Conservation (phyloP, 2,888 invertebrate species). For the Deilephila porcellus region DNA sequence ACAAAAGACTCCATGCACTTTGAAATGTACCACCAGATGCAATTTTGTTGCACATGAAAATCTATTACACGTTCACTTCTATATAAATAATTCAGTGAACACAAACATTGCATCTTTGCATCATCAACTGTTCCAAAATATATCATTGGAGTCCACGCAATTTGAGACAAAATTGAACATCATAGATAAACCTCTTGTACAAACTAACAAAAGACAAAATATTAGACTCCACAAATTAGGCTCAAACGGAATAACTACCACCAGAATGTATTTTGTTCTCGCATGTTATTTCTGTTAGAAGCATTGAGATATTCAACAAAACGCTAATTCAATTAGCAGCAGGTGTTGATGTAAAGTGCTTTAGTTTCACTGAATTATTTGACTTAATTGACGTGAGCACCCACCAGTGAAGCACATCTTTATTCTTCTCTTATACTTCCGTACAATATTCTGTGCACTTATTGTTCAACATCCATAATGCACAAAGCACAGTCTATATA, state of each 20-base stretch:
- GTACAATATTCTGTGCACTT: constrained; percentile 67
- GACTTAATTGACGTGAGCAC: constrained; percentile 56
- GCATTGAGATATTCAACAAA: neutral
- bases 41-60: constrained; percentile 68
- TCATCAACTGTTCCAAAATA: neutral
- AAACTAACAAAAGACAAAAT: constrained; percentile 6
- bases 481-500: constrained; percentile 65
- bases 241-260: neutral
- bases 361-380: constrained; percentile 42
- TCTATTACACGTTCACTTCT: constrained; percentile 54
- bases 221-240: neutral
- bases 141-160: neutral
- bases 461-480: constrained; percentile 64
- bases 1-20: constrained; percentile 78
- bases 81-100: constrained; percentile 60
- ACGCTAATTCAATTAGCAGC: constrained; percentile 31
- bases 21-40: constrained; percentile 74
- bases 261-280: neutral
- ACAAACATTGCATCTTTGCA: constrained; percentile 2
- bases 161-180: neutral
- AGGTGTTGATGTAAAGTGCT: constrained; percentile 41
- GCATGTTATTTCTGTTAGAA: neutral
- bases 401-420: constrained; percentile 65
- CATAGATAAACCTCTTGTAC: constrained; percentile 1
- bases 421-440: constrained; percentile 51